These are phyloP conservation scores for Calephelis perditalis DNA, from an alignment of 2,888 invertebrate genomes.

Conservation along the genomic window DNA sequence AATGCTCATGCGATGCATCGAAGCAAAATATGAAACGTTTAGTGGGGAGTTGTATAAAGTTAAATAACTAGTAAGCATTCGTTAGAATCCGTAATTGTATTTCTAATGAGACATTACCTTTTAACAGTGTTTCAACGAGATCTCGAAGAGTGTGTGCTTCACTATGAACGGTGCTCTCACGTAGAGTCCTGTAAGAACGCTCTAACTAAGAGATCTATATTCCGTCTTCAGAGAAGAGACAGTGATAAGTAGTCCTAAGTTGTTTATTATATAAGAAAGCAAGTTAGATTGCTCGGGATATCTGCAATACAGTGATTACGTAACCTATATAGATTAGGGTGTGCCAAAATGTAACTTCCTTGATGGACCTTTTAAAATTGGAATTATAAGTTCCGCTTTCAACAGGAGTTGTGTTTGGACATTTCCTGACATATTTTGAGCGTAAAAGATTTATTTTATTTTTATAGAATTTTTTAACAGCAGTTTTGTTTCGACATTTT, in stretches of 20 bases:
- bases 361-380: slow-evolving; percentile 9
- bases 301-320: neutral
- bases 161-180: neutral
- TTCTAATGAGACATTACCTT: neutral
- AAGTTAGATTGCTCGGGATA: neutral
- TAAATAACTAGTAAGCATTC: slow-evolving; percentile 1
- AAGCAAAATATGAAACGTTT: neutral
- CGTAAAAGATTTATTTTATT: neutral
- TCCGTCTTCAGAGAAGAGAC: too few species aligned
- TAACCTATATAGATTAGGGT: neutral
- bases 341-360: slow-evolving; percentile 10
- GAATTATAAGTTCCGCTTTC: slow-evolving; percentile 7
- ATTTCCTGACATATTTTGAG: slow-evolving; percentile 5
- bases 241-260: too few species aligned
- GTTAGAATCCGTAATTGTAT: neutral
- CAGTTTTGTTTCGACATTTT: neutral
- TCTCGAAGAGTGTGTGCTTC: neutral
- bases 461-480: slow-evolving; percentile 8
- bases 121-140: neutral
- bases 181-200: neutral
- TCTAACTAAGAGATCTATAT: neutral
- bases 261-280: neutral
- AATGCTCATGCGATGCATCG: slow-evolving; percentile 2
- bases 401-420: slow-evolving; percentile 5
- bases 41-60: neutral